Evolutionary conservation across 2,797 vertebrate species (phyloP), one percentile per base, ranked within the genome.

Genomic region (Rallus crepitans): DNA sequence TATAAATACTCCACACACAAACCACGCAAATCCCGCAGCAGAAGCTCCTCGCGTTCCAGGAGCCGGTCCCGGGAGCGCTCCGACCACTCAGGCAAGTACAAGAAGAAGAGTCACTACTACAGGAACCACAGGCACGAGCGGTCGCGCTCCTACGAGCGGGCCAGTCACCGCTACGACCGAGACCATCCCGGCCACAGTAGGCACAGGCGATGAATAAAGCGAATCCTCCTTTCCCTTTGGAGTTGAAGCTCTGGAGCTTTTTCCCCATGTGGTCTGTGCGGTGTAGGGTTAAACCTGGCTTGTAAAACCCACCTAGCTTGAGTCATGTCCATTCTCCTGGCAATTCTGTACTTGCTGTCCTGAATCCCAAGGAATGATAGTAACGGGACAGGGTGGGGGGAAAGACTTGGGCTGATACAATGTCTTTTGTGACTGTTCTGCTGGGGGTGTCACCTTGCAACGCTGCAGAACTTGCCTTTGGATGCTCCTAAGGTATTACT

Each of bases 61-160:
- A 98, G 97, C 94, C 98, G 87, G 24, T 98, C 98, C 14, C 96
- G 97, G 28, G 98, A 98, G 35, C 98, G 98, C 64, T 89, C 97
- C 0, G 98, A 98, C 30, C 97, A 75, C 47, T 96, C 98, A 0
- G 98, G 97, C 14, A 98, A 98, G 75, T 98, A 98, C 83, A 98
- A 98, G 97, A 98, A 98, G 90, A 98, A 98, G 53, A 97, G 98
- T 28, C 98, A 98, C 91, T 98, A 97, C 93, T 98, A 98, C 17
- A 80, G 98, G 7, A 96, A 96, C 3, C 97, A 97, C 40, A 84
- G 97, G 37, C 96, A 97, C 1, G 98, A 98, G 80, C 98, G 97
- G 2, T 97, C 97, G 0, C 95, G 97, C 56, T 98, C 98, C 8
- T 98, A 98, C 1, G 98, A 98, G 68, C 97, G 98, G 27, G 90